These are phyloP conservation scores for Smutsia gigantea DNA, from an alignment of 2,797 vertebrate species.

Conservation along the genomic window DNA sequence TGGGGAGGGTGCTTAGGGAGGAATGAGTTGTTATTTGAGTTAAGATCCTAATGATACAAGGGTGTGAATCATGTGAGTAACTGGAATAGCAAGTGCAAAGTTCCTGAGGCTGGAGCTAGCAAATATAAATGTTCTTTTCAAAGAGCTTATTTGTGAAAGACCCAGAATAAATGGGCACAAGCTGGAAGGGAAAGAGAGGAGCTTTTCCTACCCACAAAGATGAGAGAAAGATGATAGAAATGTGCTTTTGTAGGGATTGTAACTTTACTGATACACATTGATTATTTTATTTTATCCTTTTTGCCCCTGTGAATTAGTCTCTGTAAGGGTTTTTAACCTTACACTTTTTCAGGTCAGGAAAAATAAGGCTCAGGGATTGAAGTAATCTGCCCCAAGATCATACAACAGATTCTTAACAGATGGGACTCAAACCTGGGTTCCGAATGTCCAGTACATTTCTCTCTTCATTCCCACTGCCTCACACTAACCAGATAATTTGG, in stretches of 20 bases:
- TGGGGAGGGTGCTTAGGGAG: background rate
- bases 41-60: background rate
- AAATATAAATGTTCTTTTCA: background rate
- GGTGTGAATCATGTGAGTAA: background rate
- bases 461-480: background rate
- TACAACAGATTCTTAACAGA: background rate
- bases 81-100: background rate
- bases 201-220: background rate
- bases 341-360: background rate
- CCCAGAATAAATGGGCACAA: background rate
- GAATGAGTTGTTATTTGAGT: background rate
- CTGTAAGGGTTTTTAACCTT: background rate
- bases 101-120: background rate
- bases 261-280: background rate
- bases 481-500: background rate
- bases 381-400: background rate
- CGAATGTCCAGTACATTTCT: background rate
- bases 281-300: conserved; percentile 20
- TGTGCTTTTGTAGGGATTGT: background rate
- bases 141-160: background rate
- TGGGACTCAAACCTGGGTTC: background rate
- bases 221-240: conserved; percentile 23
- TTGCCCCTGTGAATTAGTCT: background rate
- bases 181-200: background rate
- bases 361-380: background rate